Percentiles rank a stretch among this genome's conserved stretches.
Conservation (phyloP, 2,888 invertebrate genomes). For the Diploptera punctata region DNA sequence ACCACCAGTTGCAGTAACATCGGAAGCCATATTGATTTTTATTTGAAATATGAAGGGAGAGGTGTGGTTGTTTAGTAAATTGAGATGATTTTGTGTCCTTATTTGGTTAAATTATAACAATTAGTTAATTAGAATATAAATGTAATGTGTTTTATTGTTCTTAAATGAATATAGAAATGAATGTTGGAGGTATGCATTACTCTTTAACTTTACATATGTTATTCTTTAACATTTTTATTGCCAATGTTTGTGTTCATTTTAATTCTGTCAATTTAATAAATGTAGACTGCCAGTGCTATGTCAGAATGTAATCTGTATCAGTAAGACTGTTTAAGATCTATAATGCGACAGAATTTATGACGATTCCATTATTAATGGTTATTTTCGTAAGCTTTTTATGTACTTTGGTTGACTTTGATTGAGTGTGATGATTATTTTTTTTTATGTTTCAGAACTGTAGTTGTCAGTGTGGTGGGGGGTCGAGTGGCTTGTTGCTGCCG, state of each 20-base stretch:
- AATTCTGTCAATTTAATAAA: too few relatives aligned
- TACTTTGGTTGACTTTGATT: too few relatives aligned
- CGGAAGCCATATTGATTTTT: slow-evolving; percentile 48
- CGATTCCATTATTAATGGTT: too few relatives aligned
- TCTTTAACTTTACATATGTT: background rate
- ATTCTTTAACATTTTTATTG: background rate
- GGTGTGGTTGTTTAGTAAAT: slow-evolving; percentile 46
- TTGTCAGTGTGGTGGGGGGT: slow-evolving; percentile 35
- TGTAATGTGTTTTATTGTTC: slow-evolving; percentile 16
- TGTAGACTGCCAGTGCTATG: too few relatives aligned
- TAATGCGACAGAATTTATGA: too few relatives aligned
- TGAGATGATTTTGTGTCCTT: slow-evolving; percentile 28
- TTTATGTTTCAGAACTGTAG: slow-evolving; percentile 31
- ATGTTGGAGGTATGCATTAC: slow-evolving; percentile 23
- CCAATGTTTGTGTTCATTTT: background rate
- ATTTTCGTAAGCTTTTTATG: too few relatives aligned
- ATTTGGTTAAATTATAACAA: slow-evolving; percentile 25
- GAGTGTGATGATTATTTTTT: slow-evolving; percentile 7
- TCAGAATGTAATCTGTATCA: too few relatives aligned
- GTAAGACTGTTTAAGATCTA: too few relatives aligned
- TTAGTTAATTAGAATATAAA: slow-evolving; percentile 12
- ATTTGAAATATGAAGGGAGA: slow-evolving; percentile 46
- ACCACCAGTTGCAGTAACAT: slow-evolving; percentile 36
- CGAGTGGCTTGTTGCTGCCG: slow-evolving; percentile 36
- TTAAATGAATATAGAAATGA: slow-evolving; percentile 25